A percentile compares a stretch with the other conserved stretches of the same genome.
phyloP scores from a whole-genome alignment of 2,888 invertebrate species.

The Pristionchus entomophagus region DNA sequence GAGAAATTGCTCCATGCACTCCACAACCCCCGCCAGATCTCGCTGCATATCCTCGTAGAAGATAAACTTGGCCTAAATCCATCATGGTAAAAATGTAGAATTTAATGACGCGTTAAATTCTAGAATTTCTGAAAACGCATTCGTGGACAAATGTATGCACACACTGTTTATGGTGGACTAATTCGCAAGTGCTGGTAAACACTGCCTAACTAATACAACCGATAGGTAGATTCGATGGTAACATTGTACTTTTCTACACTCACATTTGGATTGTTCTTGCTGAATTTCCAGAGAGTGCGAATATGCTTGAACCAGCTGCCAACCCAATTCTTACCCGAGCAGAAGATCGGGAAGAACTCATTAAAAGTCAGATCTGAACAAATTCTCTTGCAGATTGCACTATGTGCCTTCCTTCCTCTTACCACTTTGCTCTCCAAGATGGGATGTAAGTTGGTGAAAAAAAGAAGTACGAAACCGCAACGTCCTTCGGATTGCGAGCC shows the following conservation, averaged over 20 bases:
- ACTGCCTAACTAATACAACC: not conserved
- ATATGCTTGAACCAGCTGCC: constrained; percentile 79
- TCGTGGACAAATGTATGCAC: no score
- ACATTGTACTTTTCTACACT: not conserved
- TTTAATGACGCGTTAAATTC: no score
- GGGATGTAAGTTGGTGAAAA: constrained; percentile 75
- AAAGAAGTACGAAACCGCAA: constrained; percentile 77
- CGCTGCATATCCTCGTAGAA: constrained; percentile 77
- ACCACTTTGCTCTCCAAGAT: constrained; percentile 71
- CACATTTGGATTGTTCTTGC: constrained; percentile 73
- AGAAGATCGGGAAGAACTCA: constrained; percentile 77
- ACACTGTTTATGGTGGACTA: no score
- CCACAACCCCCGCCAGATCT: constrained; percentile 83
- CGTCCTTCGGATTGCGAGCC: constrained; percentile 78
- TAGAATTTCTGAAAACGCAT: not conserved
- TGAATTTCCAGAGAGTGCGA: constrained; percentile 75
- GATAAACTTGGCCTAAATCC: constrained; percentile 67
- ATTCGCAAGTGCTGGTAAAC: not conserved
- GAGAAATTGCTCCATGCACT: constrained; percentile 84
- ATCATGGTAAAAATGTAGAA: no score
- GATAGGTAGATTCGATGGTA: no score
- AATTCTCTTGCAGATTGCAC: not conserved
- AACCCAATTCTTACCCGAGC: constrained; percentile 77
- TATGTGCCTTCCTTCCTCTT: not conserved
- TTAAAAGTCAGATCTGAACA: constrained; percentile 74